A percentile compares a stretch with the other conserved stretches of the same genome.
These are phyloP conservation scores for Motacilla alba DNA, from an alignment of 2,113 vertebrate genomes.

Conservation along the genomic window DNA sequence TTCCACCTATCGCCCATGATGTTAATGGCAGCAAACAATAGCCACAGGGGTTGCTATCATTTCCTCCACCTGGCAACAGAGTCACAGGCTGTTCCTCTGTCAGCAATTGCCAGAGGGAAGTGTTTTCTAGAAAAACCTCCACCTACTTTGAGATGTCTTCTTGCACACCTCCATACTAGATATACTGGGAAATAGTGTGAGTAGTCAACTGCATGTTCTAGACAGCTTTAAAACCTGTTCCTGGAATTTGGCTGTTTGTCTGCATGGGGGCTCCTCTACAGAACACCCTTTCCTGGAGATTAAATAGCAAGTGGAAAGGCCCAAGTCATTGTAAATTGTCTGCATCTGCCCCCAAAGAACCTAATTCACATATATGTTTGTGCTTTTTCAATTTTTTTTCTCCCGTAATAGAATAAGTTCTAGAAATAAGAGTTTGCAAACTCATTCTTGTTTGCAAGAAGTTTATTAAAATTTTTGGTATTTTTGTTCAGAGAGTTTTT, in stretches of 20 bases:
- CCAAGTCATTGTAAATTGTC: neutral
- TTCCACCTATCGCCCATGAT: neutral
- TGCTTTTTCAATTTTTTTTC: neutral
- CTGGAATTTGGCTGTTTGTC: neutral
- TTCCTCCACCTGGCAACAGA: neutral
- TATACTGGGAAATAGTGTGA: neutral
- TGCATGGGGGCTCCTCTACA: neutral
- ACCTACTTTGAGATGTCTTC: neutral
- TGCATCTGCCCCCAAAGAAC: neutral
- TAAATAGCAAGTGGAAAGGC: neutral
- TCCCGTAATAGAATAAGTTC: neutral
- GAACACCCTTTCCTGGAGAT: neutral
- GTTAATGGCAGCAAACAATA: neutral
- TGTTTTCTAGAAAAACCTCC: neutral
- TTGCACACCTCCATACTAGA: neutral
- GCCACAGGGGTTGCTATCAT: neutral
- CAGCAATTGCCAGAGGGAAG: slow-evolving; percentile 7
- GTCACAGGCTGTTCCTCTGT: neutral
- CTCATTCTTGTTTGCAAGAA: neutral
- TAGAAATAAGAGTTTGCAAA: neutral
- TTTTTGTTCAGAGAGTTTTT: neutral
- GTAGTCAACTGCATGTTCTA: neutral
- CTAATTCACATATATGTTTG: neutral
- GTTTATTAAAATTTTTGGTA: neutral
- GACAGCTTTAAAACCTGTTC: neutral